Conservation (phyloP, 2,113 vertebrate species). For the Poeciliopsis prolifica region DNA sequence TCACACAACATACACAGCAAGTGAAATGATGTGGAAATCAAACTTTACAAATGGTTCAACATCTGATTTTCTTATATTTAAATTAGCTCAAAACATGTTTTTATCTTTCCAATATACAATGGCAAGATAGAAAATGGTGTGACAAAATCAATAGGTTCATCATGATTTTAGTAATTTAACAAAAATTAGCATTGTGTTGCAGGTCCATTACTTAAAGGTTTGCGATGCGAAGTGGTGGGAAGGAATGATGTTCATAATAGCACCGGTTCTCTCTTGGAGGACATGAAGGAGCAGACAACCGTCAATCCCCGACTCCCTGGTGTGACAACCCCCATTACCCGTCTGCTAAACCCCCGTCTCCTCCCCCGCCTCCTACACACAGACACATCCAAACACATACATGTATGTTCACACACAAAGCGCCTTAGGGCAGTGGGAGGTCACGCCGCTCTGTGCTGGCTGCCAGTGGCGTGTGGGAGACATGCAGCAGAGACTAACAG, state of each 20-base stretch:
- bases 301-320: slow-evolving; percentile 70
- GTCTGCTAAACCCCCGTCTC: slow-evolving; percentile 71
- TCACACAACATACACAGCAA: no score
- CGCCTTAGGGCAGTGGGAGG: slow-evolving; percentile 66
- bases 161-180: background rate
- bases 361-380: slow-evolving; percentile 30
- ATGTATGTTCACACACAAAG: slow-evolving; percentile 40
- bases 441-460: slow-evolving; percentile 61
- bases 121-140: background rate
- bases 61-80: background rate
- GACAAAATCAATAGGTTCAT: background rate
- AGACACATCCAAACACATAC: slow-evolving; percentile 34
- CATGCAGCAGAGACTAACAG: slow-evolving; percentile 55
- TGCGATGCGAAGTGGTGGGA: slow-evolving; percentile 16
- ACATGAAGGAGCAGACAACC: slow-evolving; percentile 61
- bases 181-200: slow-evolving; percentile 21
- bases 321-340: slow-evolving; percentile 80
- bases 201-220: background rate
- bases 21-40: no score
- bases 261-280: slow-evolving; percentile 57
- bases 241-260: slow-evolving; percentile 53
- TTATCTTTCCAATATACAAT: background rate
- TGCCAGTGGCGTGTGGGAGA: slow-evolving; percentile 65
- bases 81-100: background rate
- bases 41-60: no score